A percentile compares a stretch with the other conserved stretches of the same genome.
Conservation (phyloP, 2,113 vertebrate species). For the Hippopotamus amphibius region DNA sequence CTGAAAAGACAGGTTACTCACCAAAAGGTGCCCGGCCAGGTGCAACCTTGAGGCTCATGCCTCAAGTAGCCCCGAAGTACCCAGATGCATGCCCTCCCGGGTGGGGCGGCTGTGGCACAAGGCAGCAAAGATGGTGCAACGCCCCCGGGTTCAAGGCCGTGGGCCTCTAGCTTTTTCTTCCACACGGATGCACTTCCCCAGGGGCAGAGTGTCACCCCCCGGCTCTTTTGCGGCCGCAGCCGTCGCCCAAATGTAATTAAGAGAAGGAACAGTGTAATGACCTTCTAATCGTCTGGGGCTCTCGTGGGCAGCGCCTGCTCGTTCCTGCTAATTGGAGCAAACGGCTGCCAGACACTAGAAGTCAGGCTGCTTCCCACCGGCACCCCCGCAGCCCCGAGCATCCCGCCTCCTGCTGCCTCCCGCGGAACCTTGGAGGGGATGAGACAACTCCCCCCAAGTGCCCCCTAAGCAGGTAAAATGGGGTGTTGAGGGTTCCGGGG, state of each 20-base stretch:
- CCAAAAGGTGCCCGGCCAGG: background rate
- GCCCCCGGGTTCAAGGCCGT: background rate
- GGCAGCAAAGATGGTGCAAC: conserved; percentile 3
- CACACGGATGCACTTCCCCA: rapidly evolving
- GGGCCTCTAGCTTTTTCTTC: rapidly evolving
- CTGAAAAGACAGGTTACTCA: background rate
- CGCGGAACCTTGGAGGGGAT: background rate
- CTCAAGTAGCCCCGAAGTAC: background rate
- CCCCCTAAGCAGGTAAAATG: background rate
- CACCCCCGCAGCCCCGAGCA: background rate
- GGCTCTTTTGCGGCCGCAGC: rapidly evolving
- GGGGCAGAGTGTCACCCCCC: background rate
- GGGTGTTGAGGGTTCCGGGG: background rate
- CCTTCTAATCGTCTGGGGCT: background rate
- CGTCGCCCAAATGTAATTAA: background rate
- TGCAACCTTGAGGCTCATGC: background rate
- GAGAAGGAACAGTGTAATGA: background rate
- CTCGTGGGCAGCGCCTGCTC: background rate
- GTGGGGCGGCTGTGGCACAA: rapidly evolving
- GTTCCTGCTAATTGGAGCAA: background rate
- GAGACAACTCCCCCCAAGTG: rapidly evolving
- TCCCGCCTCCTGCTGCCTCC: background rate
- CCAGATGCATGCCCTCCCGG: rapidly evolving
- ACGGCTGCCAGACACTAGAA: rapidly evolving
- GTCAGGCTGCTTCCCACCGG: background rate